Conservation (phyloP, 1,140 invertebrate genomes). For the Halyomorpha halys region DNA sequence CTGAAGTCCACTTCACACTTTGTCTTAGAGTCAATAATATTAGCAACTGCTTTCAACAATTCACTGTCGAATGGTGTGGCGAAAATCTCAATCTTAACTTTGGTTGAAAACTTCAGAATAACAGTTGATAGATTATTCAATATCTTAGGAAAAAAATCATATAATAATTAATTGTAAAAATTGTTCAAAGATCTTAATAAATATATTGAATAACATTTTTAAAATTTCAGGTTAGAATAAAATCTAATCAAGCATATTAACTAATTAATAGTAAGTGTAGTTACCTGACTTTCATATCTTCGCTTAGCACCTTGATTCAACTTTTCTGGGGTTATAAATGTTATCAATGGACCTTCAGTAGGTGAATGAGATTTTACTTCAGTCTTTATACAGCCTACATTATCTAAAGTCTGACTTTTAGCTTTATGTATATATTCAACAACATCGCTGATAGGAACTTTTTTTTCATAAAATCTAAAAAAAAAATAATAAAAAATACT, state of each 20-base stretch:
- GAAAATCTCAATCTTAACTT: conserved; percentile 39
- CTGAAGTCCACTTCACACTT: background rate
- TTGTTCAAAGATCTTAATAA: background rate
- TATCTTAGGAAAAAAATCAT: conserved; percentile 34
- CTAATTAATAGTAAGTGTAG: background rate
- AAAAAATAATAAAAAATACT: no score
- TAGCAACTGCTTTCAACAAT: conserved; percentile 33
- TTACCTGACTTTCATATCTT: conserved; percentile 31
- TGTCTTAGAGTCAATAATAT: background rate
- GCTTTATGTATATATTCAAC: conserved; percentile 24
- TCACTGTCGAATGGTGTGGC: conserved; percentile 36
- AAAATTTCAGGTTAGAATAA: no score
- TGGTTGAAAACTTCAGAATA: conserved; percentile 38
- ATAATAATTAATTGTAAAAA: conserved; percentile 9
- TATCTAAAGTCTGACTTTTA: background rate
- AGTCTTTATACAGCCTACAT: background rate
- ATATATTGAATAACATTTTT: no score
- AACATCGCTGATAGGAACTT: conserved; percentile 25
- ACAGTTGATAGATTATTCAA: conserved; percentile 35
- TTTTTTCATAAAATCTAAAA: conserved; percentile 30
- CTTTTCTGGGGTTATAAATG: conserved; percentile 29
- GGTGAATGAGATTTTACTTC: background rate
- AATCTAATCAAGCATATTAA: background rate
- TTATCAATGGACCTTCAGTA: conserved; percentile 1
- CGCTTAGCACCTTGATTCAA: conserved; percentile 24